Evolutionary conservation across 2,113 vertebrate genomes (phyloP).

Genomic region (Cercocebus atys): DNA sequence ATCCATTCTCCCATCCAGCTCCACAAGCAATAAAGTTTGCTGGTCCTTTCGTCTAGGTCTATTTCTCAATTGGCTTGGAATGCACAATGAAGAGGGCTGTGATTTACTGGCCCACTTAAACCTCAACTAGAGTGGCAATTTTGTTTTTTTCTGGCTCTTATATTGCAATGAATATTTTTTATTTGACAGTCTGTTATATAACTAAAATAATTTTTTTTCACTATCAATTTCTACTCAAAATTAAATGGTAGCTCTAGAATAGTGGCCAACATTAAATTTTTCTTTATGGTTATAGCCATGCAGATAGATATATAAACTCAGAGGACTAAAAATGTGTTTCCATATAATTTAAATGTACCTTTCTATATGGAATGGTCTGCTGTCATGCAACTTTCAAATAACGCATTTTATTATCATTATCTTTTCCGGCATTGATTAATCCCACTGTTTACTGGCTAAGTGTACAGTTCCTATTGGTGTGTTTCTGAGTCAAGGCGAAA

Average conservation of each 20-base stretch:
- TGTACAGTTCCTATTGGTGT: not conserved
- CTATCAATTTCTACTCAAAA: conserved; percentile 43
- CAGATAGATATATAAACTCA: conserved; percentile 31
- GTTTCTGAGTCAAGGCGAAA: conserved; percentile 4
- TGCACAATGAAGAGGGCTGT: conserved; percentile 18
- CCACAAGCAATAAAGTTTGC: not conserved
- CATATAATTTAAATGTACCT: conserved; percentile 35
- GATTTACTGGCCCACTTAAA: conserved; percentile 71
- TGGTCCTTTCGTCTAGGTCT: conserved; percentile 16
- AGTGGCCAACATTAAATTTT: conserved; percentile 49
- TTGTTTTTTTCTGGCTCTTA: conserved; percentile 55
- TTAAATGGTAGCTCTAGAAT: conserved; percentile 54
- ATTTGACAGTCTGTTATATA: conserved; percentile 68
- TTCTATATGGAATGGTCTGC: not conserved
- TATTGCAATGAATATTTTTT: conserved; percentile 64
- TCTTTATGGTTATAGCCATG: conserved; percentile 39
- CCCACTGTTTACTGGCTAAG: not conserved
- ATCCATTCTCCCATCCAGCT: not conserved
- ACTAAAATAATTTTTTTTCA: conserved; percentile 65
- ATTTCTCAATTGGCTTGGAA: conserved; percentile 38
- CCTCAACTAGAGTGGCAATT: conserved; percentile 46
- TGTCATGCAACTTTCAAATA: not conserved
- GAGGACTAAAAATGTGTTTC: conserved; percentile 24
- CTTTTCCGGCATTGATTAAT: conserved; percentile 16
- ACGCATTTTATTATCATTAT: conserved; percentile 29